Conservation (phyloP, 2,113 vertebrate species). For the Bos indicus region DNA sequence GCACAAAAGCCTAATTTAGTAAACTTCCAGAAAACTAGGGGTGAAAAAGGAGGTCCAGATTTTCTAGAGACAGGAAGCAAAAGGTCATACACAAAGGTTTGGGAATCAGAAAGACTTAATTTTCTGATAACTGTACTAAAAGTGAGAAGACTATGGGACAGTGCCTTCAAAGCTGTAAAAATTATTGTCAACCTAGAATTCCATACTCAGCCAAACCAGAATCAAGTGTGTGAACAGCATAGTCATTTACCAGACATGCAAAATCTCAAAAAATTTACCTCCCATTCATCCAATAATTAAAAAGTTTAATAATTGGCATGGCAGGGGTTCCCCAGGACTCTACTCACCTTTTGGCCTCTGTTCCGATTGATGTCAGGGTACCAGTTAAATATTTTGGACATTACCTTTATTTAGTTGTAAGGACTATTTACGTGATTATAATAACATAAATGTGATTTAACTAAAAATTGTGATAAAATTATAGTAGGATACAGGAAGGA, state of each 20-base stretch:
- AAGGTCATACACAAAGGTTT: not conserved
- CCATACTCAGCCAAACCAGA: not conserved
- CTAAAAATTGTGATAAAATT: slow-evolving; percentile 8
- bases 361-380: not conserved
- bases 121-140: not conserved
- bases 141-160: not conserved
- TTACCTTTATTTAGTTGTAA: not conserved
- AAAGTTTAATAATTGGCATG: not conserved
- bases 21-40: not conserved
- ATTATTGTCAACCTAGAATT: not conserved
- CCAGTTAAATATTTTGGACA: slow-evolving; percentile 23
- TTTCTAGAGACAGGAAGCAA: not conserved
- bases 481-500: not conserved
- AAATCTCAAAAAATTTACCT: not conserved
- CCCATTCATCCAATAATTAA: not conserved
- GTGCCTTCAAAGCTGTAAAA: not conserved
- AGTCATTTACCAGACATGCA: not conserved
- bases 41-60: not conserved
- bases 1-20: not conserved
- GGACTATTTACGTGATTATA: not conserved
- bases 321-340: not conserved
- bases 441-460: slow-evolving; percentile 7
- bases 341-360: not conserved
- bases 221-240: slow-evolving; percentile 3
- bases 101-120: not conserved